Evolutionary conservation across 1,140 invertebrate species (phyloP), one percentile per base, ranked within the genome.

Genomic region (Lepidurus apus): DNA sequence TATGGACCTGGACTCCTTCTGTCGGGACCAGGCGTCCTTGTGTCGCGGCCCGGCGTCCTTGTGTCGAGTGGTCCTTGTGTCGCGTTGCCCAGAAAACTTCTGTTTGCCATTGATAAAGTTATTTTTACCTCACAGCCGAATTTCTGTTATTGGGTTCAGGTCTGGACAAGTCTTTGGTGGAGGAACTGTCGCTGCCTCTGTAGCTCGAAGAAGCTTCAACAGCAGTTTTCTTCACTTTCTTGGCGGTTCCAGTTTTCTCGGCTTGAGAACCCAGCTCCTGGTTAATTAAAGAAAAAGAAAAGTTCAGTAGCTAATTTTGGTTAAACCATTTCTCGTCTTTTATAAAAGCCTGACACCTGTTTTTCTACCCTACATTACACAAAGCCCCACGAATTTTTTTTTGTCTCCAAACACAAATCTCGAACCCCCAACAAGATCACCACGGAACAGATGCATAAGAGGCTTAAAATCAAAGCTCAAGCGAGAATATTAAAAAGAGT

Each of bases 191-290:
- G 44, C 42, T 43, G 80, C 81, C 53, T 87, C 86, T 26, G 84
- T 81, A 21, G 21, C 53, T 65, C 9, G 86, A 83, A 82, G 87
- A 87, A 17, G 87, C 83, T 43, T 86, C 82, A 17, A 78, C 76
- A 4, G 82, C 81, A 24, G 85, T 83, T 79, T 87, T 87, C 79
- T 85, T 84, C 43, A 81, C 81, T 47, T 85, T 83, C 73, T 83
- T 83, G 75, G 82, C 83, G 80, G 87, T 86, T 74, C 85, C 84
- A 85, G 89, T 91, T 78, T 87, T 85, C 81, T 88, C 89, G 17
- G 88, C 87, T 43, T 87, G 85, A 76, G 87, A 86, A 77, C 53
- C 53, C 53, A 85, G 88, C 82, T 89, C 88, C 88, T 89, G 74
- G 7, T 34, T 7, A 65, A 7, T 1, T 9, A 5, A 81, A 34